Evolutionary conservation across 2,888 invertebrate species (phyloP), one percentile per base, ranked within the genome.

Genomic region (Nemotelus nigrinus): DNA sequence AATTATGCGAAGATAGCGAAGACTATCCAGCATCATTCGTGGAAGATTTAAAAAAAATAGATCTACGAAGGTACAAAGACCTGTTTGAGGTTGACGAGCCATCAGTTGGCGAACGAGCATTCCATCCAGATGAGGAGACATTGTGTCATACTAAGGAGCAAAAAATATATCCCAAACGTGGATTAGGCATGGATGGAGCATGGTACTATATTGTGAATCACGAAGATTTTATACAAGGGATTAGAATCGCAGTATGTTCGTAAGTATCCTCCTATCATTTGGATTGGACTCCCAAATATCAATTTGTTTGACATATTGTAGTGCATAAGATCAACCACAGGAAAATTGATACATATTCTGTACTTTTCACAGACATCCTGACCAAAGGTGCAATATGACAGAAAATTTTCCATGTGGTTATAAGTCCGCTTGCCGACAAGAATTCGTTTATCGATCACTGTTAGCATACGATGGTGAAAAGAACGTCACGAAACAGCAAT

Each of bases 151-250:
- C 83, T 39, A 80, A 78, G 6, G 84, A 86, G 81, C 55, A 58
- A 3, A 41, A 91, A 0, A 86, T 90, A 4, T 89, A 86, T 80
- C 93, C 93, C 0, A 87, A 89, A 85, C 86, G 88, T 0, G 92
- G 89, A 0, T 85, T 87, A 79, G 91, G 89, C 79, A 87, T 87
- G 80, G 85, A 89, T 6, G 89, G 90, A 10, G 88, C 90, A 79
- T 93, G 92, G 92, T 89, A 90, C 81, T 89, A 88, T 78, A 89
- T 94, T 39, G 86, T 93, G 2, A 93, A 94, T 83, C 89, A 89
- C 45, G 89, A 89, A 0, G 84, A 88, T 0, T 90, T 90, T 50
- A 85, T 89, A 5, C 94, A 94, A 84, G 92, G 91, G 6, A 89
- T 93, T 70, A 88, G 90, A 76, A 89, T 92, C 0, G 93, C 94